A percentile compares a stretch with the other conserved stretches of the same genome.
These are phyloP conservation scores for Sabatieria punctata DNA, from an alignment of 2,888 invertebrate species.

Conservation along the genomic window DNA sequence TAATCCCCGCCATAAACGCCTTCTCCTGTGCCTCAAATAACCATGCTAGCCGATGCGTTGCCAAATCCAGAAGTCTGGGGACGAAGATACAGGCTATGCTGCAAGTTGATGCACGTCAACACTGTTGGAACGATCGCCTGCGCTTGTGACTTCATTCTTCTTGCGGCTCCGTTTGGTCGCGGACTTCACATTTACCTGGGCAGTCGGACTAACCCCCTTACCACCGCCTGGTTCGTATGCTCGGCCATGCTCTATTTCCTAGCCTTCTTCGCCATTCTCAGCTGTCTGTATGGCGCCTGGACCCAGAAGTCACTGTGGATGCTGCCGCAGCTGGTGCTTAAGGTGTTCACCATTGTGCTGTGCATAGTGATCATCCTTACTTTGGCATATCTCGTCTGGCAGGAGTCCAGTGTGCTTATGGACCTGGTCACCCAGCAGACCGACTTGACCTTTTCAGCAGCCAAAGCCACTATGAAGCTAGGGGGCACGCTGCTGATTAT, in stretches of 20 bases:
- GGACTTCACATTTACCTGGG: no score
- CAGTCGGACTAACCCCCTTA: not conserved
- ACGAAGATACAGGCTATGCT: no score
- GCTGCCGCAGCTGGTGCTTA: conserved; percentile 18
- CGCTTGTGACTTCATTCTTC: no score
- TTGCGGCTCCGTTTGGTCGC: no score
- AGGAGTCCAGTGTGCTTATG: conserved; percentile 14
- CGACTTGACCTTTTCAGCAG: no score
- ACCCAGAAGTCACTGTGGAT: conserved; percentile 13
- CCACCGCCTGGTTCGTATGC: not conserved
- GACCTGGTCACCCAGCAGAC: conserved; percentile 14
- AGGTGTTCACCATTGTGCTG: conserved; percentile 15
- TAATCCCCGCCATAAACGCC: no score
- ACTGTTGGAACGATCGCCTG: no score
- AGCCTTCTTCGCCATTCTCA: not conserved
- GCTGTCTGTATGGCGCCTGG: not conserved
- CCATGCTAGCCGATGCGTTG: no score
- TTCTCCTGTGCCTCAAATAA: no score
- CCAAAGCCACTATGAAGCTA: conserved; percentile 15
- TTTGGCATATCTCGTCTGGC: conserved; percentile 14
- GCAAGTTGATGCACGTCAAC: no score
- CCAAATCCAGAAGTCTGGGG: no score
- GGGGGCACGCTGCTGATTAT: conserved; percentile 13
- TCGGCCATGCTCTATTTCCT: not conserved
- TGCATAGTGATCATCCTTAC: conserved; percentile 13